Evolutionary conservation across 2,113 vertebrate species (phyloP), one percentile per base, ranked within the genome.

Genomic region (Cyprinodon brontotheroides): DNA sequence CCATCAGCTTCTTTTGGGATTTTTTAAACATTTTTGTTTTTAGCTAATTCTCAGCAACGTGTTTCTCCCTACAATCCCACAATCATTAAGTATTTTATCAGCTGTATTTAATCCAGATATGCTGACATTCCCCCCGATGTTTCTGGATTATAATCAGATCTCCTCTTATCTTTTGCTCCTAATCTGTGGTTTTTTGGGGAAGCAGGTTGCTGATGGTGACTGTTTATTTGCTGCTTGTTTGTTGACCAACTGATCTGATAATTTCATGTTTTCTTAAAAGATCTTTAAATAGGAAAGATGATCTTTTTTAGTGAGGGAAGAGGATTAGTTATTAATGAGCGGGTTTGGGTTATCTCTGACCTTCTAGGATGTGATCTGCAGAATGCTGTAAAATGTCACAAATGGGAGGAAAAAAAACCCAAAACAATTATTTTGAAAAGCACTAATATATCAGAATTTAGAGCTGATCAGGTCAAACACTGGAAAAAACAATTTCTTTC

Each of bases 101-200:
- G 90, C 92, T 87, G 71, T 41, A 41, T 91, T 87, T 92, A 93
- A 93, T 92, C 91, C 63, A 72, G 82, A 86, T 89, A 84, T 80
- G 82, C 79, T 65, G 72, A 69, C 78, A 75, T 63, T 77, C 89
- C 87, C 89, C 87, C 78, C 41, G 87, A 85, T 91, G 84, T 91
- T 88, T 82, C 77, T 85, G 71, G 50, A 57, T 57, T 57, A n/a
- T 57, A 6, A 57, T 60, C 66, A 90, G 87, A 91, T 91, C 92
- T 91, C 86, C 75, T 61, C 82, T 82, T 78, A 75, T 88, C 87
- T 85, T 86, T 83, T 65, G 69, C 68, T 82, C 61, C 67, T 86
- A 89, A 89, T 89, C 88, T 81, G 43, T 12, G 17, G 50, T 57
- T 57, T 57, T 29, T 29, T 29, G 29, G 7, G 50, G 17, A 20